Evolutionary conservation across 2,797 vertebrate genomes (phyloP).

Genomic region (Acanthurus lineatus): DNA sequence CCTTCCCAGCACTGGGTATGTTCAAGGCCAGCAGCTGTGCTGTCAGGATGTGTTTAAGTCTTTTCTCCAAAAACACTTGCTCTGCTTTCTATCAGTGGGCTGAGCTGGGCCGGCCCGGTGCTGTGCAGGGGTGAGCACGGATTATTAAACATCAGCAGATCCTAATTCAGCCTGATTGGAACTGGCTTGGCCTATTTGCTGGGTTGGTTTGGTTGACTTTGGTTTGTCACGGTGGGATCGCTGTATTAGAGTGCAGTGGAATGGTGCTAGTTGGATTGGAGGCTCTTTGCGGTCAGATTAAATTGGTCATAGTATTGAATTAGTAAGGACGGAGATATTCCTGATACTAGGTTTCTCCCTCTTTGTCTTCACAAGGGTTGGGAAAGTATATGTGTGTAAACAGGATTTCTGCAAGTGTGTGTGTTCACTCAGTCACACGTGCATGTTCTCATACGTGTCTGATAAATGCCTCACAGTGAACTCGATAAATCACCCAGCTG

Average conservation of each 20-base stretch:
- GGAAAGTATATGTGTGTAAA: constrained; percentile 7
- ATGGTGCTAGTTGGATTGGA: constrained; percentile 47
- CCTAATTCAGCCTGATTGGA: constrained; percentile 70
- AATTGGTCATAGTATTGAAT: constrained; percentile 71
- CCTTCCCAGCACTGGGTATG: constrained; percentile 65
- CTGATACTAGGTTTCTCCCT: constrained; percentile 32
- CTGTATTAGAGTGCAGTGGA: constrained; percentile 62
- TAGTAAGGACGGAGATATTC: constrained; percentile 58
- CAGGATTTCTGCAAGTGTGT: constrained; percentile 38
- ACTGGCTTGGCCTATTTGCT: constrained; percentile 59
- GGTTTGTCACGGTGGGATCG: constrained; percentile 66
- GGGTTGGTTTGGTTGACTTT: constrained; percentile 62
- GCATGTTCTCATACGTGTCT: constrained; percentile 57
- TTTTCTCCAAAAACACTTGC: constrained; percentile 71
- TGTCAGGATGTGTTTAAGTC: constrained; percentile 78
- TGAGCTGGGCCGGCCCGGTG: constrained; percentile 49
- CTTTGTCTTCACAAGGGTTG: constrained; percentile 27
- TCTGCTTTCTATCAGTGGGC: constrained; percentile 77
- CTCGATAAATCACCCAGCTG: constrained; percentile 73
- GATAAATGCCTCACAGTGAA: constrained; percentile 71
- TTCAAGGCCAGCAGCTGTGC: constrained; percentile 79
- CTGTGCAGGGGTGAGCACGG: constrained; percentile 57
- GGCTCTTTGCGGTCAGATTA: constrained; percentile 66
- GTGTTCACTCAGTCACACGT: constrained; percentile 44
- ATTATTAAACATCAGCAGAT: constrained; percentile 77